These are phyloP conservation scores for Drosophila ercepeae DNA, from an alignment of 1,140 invertebrate genomes.

Conservation along the genomic window DNA sequence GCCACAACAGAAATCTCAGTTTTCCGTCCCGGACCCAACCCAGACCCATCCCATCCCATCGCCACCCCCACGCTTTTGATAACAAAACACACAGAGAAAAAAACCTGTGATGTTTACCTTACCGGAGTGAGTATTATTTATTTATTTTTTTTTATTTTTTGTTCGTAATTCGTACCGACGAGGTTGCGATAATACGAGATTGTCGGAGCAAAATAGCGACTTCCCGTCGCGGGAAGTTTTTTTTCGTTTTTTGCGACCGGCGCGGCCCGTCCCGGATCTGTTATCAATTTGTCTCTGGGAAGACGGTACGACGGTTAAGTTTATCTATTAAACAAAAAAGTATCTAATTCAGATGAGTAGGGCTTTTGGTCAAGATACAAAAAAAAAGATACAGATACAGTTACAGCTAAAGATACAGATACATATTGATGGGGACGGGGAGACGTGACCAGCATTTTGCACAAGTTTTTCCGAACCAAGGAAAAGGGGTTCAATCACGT, in stretches of 20 bases:
- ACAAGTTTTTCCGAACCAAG: conserved; percentile 13
- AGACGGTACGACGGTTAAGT: conserved; percentile 20
- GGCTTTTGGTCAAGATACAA: conserved; percentile 23
- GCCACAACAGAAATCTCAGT: neutral
- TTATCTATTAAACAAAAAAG: neutral
- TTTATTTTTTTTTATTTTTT: conserved; percentile 1
- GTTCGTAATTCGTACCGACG: conserved; percentile 4
- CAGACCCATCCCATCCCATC: too few relatives aligned
- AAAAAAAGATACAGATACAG: neutral
- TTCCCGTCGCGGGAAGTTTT: conserved; percentile 42
- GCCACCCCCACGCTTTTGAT: neutral
- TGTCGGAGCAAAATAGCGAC: conserved; percentile 16
- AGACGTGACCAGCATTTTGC: conserved; percentile 40
- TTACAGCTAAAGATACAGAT: conserved; percentile 1
- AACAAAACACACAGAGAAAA: neutral
- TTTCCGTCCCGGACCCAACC: neutral
- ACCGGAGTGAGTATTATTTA: neutral
- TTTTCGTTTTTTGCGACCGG: too few relatives aligned
- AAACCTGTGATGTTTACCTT: conserved; percentile 23
- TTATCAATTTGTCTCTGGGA: conserved; percentile 37
- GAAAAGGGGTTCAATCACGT: conserved; percentile 51
- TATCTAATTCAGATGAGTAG: conserved; percentile 34
- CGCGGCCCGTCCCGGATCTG: neutral
- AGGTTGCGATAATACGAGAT: conserved; percentile 42
- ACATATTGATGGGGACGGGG: too few relatives aligned